phyloP scores from a whole-genome alignment of 2,888 invertebrate genomes.

The Zaprionus obscuricornis region DNA sequence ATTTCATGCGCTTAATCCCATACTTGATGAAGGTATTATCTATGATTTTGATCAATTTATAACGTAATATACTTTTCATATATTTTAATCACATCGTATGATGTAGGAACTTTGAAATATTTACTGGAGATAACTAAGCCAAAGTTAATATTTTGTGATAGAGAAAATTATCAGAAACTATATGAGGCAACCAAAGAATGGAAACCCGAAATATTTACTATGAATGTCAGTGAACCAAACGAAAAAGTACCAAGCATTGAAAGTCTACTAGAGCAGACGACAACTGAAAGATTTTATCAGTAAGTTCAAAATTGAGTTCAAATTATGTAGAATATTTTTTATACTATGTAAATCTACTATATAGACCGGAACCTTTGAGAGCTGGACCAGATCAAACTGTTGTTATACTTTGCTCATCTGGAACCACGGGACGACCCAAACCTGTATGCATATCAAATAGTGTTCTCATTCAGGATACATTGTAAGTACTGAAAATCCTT shows the following conservation, averaged over 20 bases:
- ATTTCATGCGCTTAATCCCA: constrained; percentile 63
- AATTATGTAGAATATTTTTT: background rate
- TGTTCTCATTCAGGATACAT: constrained; percentile 41
- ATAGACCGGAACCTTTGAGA: constrained; percentile 43
- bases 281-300: constrained; percentile 49
- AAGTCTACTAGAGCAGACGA: constrained; percentile 37
- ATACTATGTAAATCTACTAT: no score
- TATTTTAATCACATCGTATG: background rate
- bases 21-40: constrained; percentile 53
- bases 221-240: constrained; percentile 48
- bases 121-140: constrained; percentile 55
- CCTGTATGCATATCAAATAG: constrained; percentile 59
- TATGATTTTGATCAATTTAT: no score
- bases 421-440: constrained; percentile 72
- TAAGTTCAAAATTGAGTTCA: constrained; percentile 23
- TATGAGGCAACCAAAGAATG: constrained; percentile 42
- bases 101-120: constrained; percentile 39
- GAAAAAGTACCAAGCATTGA: constrained; percentile 44
- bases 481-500: constrained; percentile 30
- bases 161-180: constrained; percentile 43
- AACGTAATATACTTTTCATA: no score
- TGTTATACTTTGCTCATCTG: constrained; percentile 69
- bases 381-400: constrained; percentile 55
- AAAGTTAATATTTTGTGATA: constrained; percentile 57
- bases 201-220: constrained; percentile 46